Percentiles rank a stretch among this genome's conserved stretches.
Evolutionary conservation across 2,797 vertebrate species (phyloP).

Genomic region (Eulemur rubriventer): DNA sequence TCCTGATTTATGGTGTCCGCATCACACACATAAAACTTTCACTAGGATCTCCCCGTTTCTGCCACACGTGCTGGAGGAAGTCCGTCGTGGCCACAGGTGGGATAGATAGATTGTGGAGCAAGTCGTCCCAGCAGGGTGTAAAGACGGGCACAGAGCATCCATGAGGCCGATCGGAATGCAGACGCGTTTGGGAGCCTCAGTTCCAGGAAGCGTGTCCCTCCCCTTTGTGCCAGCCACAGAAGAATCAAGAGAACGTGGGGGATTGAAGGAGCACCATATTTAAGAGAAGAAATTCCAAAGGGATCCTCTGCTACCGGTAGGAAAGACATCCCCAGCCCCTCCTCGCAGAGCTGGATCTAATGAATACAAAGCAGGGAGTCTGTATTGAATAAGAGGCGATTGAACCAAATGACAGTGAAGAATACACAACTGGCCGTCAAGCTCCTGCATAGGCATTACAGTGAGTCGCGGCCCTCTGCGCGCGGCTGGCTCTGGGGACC

Average conservation of each 20-base stretch:
- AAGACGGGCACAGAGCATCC: not conserved
- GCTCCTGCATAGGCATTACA: not conserved
- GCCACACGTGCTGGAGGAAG: not conserved
- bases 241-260: not conserved
- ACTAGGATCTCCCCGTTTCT: slow-evolving; percentile 32
- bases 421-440: not conserved
- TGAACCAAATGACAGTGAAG: not conserved
- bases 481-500: not conserved
- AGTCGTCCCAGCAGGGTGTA: not conserved
- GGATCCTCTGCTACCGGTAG: not conserved
- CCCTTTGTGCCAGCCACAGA: not conserved
- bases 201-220: not conserved
- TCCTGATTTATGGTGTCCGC: slow-evolving; percentile 77
- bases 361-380: not conserved
- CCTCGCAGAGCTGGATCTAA: not conserved
- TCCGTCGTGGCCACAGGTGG: slow-evolving; percentile 1
- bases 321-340: not conserved
- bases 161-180: not conserved
- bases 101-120: not conserved
- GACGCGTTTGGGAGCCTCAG: not conserved
- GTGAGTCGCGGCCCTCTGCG: not conserved
- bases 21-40: slow-evolving; percentile 52
- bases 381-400: not conserved
- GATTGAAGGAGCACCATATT: not conserved
- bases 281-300: not conserved